Conservation (phyloP, 1,140 invertebrate species). For the Sitobion miscanthi region DNA sequence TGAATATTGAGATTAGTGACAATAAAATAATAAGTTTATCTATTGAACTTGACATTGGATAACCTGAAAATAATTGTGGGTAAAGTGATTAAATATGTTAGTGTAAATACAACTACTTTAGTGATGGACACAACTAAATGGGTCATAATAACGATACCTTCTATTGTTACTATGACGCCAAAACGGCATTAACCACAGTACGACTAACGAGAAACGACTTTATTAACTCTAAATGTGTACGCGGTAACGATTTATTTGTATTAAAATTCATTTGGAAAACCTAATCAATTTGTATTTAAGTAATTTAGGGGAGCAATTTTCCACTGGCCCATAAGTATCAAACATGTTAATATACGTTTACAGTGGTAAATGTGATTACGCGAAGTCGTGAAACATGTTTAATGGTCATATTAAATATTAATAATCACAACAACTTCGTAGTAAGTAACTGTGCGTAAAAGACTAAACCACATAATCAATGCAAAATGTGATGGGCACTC, state of each 20-base stretch:
- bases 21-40: too few species aligned
- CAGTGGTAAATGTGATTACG: too few species aligned
- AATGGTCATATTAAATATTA: not conserved
- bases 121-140: not conserved
- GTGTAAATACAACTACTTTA: not conserved
- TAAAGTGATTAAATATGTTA: not conserved
- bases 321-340: too few species aligned
- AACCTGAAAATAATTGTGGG: not conserved
- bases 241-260: not conserved
- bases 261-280: too few species aligned
- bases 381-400: too few species aligned
- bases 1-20: too few species aligned
- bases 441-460: not conserved
- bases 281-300: too few species aligned
- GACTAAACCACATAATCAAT: not conserved
- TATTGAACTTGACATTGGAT: too few species aligned
- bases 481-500: not conserved
- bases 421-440: not conserved
- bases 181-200: not conserved
- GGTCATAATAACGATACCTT: not conserved
- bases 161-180: not conserved
- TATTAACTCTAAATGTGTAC: not conserved
- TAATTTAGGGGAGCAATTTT: too few species aligned
- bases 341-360: too few species aligned
- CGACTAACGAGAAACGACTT: not conserved